Base-by-base conservation (phyloP, 2,797 vertebrate genomes). In the Psittacula derbiana region DNA sequence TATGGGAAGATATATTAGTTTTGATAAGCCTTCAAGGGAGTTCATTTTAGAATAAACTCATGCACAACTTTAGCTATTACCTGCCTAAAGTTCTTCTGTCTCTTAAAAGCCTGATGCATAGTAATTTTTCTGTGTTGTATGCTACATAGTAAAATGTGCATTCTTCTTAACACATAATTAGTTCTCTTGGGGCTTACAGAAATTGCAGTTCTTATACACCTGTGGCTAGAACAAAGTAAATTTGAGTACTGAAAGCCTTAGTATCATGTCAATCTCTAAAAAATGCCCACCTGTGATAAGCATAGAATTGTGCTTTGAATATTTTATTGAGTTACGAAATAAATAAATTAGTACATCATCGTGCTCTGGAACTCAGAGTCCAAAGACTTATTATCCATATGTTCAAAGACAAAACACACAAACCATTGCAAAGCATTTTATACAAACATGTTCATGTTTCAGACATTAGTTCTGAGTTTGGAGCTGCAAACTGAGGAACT, bases 141-240 rank as follows among this genome's bases (percentile, higher is more conserved):
- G 70, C 58, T 79, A 72, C 74, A 55, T 16, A 70, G 75, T 83
- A 92, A 92, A 93, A 94, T 47, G 47, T 85, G 60, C 58, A 75
- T 96, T 90, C 62, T 90, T 95, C 81, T 95, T 94, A 94, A 83
- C 46, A 66, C 50, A 83, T 96, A 96, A 97, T 97, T 96, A 95
- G 92, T 90, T 94, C 95, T 96, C 91, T 80, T 91, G 95, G 69
- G 96, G 66, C 27, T 92, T 86, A 55, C 40, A 75, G 14, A 94
- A 91, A 92, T 85, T 92, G 41, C 40, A 79, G 69, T 75, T 96
- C 47, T 86, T 89, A 79, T 84, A 88, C 84, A 92, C 86, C 64
- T 93, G 81, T 96, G 87, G 53, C 53, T 81, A 85, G 43, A 55
- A 88, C 58, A 93, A 95, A 88, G 53, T 89, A 95, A 96, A 92